phyloP scores from a whole-genome alignment of 1,140 invertebrate genomes.

The Drosophila biarmipes region DNA sequence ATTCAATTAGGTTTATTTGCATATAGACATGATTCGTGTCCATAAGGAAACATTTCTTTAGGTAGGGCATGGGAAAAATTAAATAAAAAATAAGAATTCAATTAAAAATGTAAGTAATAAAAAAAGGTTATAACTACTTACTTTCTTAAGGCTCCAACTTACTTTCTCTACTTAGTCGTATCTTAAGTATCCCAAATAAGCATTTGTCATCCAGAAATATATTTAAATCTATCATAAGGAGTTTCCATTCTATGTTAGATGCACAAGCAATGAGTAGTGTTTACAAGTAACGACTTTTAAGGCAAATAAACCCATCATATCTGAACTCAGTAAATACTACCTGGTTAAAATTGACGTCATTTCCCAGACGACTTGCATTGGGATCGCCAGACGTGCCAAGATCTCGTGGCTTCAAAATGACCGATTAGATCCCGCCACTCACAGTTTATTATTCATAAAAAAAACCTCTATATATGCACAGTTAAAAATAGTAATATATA shows the following conservation, averaged over 20 bases:
- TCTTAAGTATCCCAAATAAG: background rate
- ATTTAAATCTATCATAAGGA: background rate
- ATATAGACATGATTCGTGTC: constrained; percentile 33
- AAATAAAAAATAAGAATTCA: too few relatives aligned
- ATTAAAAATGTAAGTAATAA: too few relatives aligned
- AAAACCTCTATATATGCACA: background rate
- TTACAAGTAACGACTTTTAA: constrained; percentile 12
- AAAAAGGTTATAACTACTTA: too few relatives aligned
- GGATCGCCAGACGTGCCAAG: constrained; percentile 44
- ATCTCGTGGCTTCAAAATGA: constrained; percentile 57
- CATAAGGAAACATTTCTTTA: background rate
- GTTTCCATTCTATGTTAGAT: background rate
- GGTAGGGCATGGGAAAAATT: background rate
- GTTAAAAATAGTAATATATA: constrained; percentile 3
- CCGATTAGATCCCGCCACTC: constrained; percentile 37
- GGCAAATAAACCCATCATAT: constrained; percentile 40
- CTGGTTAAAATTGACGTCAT: constrained; percentile 40
- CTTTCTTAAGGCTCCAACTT: too few relatives aligned
- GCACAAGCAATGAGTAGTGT: background rate
- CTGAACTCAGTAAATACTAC: constrained; percentile 22
- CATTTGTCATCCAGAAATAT: background rate
- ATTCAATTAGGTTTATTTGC: constrained; percentile 66
- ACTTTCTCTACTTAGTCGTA: too few relatives aligned
- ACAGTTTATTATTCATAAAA: constrained; percentile 60
- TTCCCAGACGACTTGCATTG: background rate